Evolutionary conservation across 1,140 invertebrate genomes (phyloP).

Genomic region (Nymphalis io): DNA sequence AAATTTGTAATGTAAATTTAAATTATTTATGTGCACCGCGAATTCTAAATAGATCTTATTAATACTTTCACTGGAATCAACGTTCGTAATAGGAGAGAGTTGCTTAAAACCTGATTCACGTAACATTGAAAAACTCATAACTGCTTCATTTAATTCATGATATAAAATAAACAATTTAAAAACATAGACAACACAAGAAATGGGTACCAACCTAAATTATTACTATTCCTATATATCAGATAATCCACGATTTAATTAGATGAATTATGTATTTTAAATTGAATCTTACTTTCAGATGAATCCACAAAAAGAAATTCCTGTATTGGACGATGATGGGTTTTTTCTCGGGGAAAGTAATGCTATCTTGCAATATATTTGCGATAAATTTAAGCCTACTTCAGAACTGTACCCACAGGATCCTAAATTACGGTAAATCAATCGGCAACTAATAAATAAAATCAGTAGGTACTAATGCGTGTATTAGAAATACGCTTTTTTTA

Average conservation of each 20-base stretch:
- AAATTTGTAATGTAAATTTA: no score
- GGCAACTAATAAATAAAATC: no score
- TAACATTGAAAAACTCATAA: no score
- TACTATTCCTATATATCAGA: no score
- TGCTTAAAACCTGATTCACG: not conserved
- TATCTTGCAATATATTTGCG: constrained; percentile 88
- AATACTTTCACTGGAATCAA: constrained; percentile 1
- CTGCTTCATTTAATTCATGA: no score
- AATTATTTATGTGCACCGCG: not conserved
- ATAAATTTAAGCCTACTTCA: constrained; percentile 84
- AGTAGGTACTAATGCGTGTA: no score
- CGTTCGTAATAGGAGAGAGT: not conserved
- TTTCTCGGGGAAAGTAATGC: constrained; percentile 88
- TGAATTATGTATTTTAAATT: not conserved
- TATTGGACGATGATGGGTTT: constrained; percentile 87
- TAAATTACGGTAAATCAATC: constrained; percentile 64
- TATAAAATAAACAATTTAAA: no score
- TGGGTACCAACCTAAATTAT: no score
- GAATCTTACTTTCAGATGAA: constrained; percentile 82
- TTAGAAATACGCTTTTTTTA: no score
- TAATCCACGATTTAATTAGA: not conserved
- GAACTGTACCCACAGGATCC: constrained; percentile 86
- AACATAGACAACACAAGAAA: no score
- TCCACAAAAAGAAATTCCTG: constrained; percentile 90
- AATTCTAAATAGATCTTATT: not conserved